Evolutionary conservation across 1,140 invertebrate genomes (phyloP).

Genomic region (Cydia strobilella): DNA sequence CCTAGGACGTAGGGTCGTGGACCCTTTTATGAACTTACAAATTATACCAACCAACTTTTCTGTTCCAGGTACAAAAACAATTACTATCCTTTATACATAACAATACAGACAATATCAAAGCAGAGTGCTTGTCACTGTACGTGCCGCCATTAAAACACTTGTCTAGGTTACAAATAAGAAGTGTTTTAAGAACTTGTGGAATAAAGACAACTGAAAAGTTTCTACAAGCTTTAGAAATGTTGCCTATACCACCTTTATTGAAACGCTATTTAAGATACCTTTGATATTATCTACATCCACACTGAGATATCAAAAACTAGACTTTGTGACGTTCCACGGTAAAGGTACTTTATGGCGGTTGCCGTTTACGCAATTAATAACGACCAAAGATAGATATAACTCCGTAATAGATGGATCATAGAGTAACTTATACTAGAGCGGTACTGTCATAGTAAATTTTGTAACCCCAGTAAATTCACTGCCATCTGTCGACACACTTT

Average conservation of each 20-base stretch:
- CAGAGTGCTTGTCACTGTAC: slow-evolving; percentile 45
- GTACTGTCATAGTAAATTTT: no score
- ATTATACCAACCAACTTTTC: no score
- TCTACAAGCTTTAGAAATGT: slow-evolving; percentile 47
- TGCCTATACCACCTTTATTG: slow-evolving; percentile 54
- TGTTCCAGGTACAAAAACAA: slow-evolving; percentile 57
- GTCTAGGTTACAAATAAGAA: slow-evolving; percentile 55
- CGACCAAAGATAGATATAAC: no score
- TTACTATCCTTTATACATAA: slow-evolving; percentile 54
- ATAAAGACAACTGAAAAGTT: slow-evolving; percentile 51
- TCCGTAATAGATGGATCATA: no score
- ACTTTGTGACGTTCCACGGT: no score
- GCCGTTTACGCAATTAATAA: no score
- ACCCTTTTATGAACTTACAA: no score
- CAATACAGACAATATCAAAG: slow-evolving; percentile 36
- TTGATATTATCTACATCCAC: slow-evolving; percentile 26
- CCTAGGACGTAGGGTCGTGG: no score
- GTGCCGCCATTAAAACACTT: slow-evolving; percentile 63
- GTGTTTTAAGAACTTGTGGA: slow-evolving; percentile 43
- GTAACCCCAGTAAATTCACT: no score
- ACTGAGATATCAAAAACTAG: background rate
- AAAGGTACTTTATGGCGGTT: no score
- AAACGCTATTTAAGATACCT: slow-evolving; percentile 61
- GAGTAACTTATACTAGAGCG: no score
- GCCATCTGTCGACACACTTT: no score